phyloP scores from a whole-genome alignment of 2,797 vertebrate genomes.

The Harpagifer antarcticus region DNA sequence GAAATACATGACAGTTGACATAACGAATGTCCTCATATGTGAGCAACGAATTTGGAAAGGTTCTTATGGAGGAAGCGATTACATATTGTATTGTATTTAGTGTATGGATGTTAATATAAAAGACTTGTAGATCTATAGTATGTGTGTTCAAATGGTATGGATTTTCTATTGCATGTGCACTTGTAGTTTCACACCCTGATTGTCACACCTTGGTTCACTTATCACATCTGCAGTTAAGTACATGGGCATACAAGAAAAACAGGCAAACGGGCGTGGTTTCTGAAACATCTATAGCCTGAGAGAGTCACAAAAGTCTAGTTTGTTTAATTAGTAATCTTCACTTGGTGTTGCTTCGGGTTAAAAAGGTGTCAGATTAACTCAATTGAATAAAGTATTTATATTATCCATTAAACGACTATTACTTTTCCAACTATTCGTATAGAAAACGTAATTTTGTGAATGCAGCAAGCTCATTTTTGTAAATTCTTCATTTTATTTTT shows the following conservation, averaged over 20 bases:
- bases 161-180: background rate
- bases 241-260: background rate
- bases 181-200: conserved; percentile 5
- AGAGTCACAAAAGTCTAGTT: background rate
- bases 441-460: background rate
- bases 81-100: background rate
- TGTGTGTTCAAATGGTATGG: background rate
- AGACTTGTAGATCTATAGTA: background rate
- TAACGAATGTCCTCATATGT: background rate
- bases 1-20: conserved; percentile 11
- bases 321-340: background rate
- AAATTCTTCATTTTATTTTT: background rate
- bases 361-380: no score
- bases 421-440: background rate
- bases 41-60: background rate
- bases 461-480: background rate
- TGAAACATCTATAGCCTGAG: background rate
- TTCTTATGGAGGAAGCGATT: background rate
- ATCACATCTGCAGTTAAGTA: background rate
- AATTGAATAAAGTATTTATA: background rate
- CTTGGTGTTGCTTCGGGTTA: background rate
- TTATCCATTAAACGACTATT: background rate
- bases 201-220: conserved; percentile 26
- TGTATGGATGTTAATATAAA: background rate
- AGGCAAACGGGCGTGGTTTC: conserved; percentile 23